phyloP scores from a whole-genome alignment of 2,888 invertebrate genomes.

The Drosophila pseudotalamancana region DNA sequence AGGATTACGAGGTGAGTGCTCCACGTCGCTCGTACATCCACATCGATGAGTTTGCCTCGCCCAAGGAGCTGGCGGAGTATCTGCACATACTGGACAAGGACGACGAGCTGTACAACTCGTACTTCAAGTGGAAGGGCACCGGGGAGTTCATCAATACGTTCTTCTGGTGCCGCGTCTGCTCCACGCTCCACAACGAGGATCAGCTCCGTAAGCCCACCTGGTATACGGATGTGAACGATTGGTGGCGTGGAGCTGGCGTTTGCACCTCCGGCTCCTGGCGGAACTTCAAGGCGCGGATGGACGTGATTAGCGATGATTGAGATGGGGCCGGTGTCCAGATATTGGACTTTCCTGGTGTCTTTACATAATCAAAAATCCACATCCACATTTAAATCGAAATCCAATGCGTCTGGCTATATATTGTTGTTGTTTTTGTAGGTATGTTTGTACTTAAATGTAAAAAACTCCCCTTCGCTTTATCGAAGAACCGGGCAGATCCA shows the following conservation, averaged over 20 bases:
- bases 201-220: conserved; percentile 81
- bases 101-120: conserved; percentile 96
- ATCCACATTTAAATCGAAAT: not conserved
- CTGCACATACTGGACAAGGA: conserved; percentile 93
- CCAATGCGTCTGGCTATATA: conserved; percentile 25
- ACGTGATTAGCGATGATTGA: conserved; percentile 84
- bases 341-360: conserved; percentile 51
- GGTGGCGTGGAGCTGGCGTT: conserved; percentile 94
- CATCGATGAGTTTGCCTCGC: conserved; percentile 96
- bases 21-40: conserved; percentile 97
- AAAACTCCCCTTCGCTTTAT: conserved; percentile 29
- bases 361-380: conserved; percentile 45
- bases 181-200: conserved; percentile 85
- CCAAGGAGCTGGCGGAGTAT: conserved; percentile 94
- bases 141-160: conserved; percentile 98
- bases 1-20: conserved; percentile 94
- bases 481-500: conserved; percentile 14
- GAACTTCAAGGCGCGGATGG: conserved; percentile 84
- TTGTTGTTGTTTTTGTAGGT: conserved; percentile 55
- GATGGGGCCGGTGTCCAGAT: conserved; percentile 50
- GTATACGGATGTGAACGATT: conserved; percentile 91
- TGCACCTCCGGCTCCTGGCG: conserved; percentile 92
- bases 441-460: conserved; percentile 43
- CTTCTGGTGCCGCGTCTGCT: conserved; percentile 88
- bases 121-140: conserved; percentile 97